Evolutionary conservation across 2,113 vertebrate species (phyloP), one percentile per base, ranked within the genome.

Genomic region (Sapayoa aenigma): DNA sequence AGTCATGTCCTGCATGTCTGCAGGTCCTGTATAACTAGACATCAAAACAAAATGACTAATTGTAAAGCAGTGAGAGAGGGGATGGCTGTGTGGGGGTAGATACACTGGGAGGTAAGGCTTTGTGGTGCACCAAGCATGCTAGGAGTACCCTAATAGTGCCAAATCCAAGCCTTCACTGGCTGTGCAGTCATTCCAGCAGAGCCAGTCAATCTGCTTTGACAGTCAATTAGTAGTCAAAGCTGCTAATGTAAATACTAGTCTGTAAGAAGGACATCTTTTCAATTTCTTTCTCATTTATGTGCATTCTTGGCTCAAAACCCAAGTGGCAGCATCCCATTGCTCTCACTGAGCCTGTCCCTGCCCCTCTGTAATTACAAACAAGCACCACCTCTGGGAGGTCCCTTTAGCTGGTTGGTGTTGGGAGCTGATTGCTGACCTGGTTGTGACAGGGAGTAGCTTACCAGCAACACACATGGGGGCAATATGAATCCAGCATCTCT

Each of bases 111-210:
- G 39, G 27, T 18, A 30, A 69, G 50, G 13, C 59, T 79, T 41
- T 0, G 3, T 33, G n/a, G 39, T 73, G 17, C 62, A 66, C 25
- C 1, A 2, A 39, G 24, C 5, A 0, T 62, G 28, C 31, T 14
- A 60, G 46, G 55, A 82, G 46, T n/a, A 58, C 33, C 17, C 37
- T 46, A 25, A 37, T 55, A 19, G 14, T 72, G 62, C 53, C 35
- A 92, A 80, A 89, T 84, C n/a, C 46, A 49, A 46, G 37, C 60
- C 41, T 87, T 52, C 63, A 65, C 66, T 11, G 14, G 52, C 24
- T 2, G 1, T 41, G 58, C n/a, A 53, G 18, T 73, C 13, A 9
- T 72, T 87, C 1, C 5, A 87, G 74, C 2, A 1, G 8, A 28
- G 56, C 56, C 41, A 35, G 49, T 72, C 77, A 60, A 27, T 73